Base-by-base conservation (phyloP, 2,888 invertebrate genomes). In the Polylopha cassiicola region DNA sequence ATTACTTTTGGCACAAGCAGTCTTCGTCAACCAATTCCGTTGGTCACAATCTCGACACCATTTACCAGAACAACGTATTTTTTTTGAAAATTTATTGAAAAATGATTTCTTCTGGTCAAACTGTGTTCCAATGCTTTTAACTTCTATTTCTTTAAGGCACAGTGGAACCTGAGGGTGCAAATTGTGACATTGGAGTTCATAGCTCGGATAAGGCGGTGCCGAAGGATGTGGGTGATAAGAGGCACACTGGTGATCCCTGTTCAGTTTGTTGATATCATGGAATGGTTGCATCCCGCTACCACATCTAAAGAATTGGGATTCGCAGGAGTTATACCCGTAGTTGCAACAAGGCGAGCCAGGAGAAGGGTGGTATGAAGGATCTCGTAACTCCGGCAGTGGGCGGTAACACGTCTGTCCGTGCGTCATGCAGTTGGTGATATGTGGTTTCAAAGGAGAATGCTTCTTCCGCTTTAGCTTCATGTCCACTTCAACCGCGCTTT, bases 101-200 rank as follows among this genome's bases (percentile, higher is more conserved):
- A 79, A 59, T 1, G 77, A 65, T 47, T 72, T 56, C 41, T 74
- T 79, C 20, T 67, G 69, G 15, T 77, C 77, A 51, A 81, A 82
- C 44, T 85, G 84, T 1, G 77, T 80, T 3, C 66, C 78, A 21
- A 65, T 73, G 46, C 75, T 84, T 51, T 76, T 81, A 1, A 84
- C 79, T 67, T 84, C 84, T 28, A 84, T 66, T 53, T 84, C 81
- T 48, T 76, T 80, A 1, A 84, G 51, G 43, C 81, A 81, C 0
- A 82, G 47, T 2, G 80, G 80, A 5, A 70, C 62, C 52, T 73
- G 76, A 10, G 65, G 58, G 6, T 57, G 51, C 7, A 44, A 66
- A 18, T 53, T 44, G 20, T 55, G 60, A 8, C 55, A 65, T 10
- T 46, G 37, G 3, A 33, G 42, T 4, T 53, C 47, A 29, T 44